phyloP scores from a whole-genome alignment of 37 sponge, comb jelly and placozoan species.

The Halichondria panicea region DNA sequence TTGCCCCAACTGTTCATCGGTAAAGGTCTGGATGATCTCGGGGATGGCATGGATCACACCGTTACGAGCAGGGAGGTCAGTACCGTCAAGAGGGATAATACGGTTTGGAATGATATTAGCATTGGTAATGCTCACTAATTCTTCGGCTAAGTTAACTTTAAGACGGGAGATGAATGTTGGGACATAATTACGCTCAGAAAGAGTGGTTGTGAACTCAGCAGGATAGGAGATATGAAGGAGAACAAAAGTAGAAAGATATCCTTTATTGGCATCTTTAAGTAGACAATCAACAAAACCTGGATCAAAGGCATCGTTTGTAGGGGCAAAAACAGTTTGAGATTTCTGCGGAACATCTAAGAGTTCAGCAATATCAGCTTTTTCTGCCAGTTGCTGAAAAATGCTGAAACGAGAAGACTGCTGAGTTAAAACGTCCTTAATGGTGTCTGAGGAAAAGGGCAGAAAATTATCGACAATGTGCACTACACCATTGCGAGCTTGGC shows the following conservation, averaged over 20 bases:
- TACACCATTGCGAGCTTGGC: conserved; percentile 12
- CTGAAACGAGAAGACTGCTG: conserved; percentile 21
- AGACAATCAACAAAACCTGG: conserved; percentile 16
- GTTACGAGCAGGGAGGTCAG: not conserved
- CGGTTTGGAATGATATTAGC: no score
- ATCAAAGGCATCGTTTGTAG: conserved; percentile 33
- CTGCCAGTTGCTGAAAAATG: conserved; percentile 7
- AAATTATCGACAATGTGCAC: conserved; percentile 52
- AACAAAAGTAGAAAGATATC: not conserved
- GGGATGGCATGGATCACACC: not conserved
- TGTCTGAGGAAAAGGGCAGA: conserved; percentile 14
- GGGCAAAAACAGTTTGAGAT: conserved; percentile 48
- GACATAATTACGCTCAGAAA: not conserved
- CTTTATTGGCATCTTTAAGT: not conserved
- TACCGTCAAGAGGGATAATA: not conserved
- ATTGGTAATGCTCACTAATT: not conserved
- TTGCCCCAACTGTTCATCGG: not conserved
- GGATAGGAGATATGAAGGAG: conserved; percentile 10
- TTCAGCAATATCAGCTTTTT: conserved; percentile 2
- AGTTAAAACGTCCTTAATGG: conserved; percentile 28
- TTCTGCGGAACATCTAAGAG: conserved; percentile 25
- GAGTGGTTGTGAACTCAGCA: conserved; percentile 23
- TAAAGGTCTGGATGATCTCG: not conserved
- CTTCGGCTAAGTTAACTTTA: not conserved
- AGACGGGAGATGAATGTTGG: not conserved